Conservation (phyloP, 1,140 invertebrate species). For the Drosophila ambigua region DNA sequence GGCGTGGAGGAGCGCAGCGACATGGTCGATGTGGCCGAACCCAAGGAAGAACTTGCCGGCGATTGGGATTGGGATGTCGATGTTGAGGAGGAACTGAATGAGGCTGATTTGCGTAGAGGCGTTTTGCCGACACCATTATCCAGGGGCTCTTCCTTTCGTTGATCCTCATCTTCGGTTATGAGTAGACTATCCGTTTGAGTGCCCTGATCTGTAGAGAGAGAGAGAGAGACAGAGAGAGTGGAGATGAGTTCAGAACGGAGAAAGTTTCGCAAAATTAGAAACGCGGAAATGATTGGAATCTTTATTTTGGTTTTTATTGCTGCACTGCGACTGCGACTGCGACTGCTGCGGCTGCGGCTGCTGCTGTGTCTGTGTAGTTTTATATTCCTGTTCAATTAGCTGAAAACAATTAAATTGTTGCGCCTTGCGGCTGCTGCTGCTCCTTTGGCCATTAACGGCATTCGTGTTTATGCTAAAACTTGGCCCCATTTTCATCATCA, state of each 20-base stretch:
- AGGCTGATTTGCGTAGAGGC: constrained; percentile 74
- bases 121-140: constrained; percentile 47
- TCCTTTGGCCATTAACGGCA: constrained; percentile 47
- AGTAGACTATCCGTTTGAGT: constrained; percentile 76
- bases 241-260: not conserved
- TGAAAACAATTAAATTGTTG: constrained; percentile 56
- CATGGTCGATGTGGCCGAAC: constrained; percentile 75
- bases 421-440: constrained; percentile 15
- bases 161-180: constrained; percentile 66
- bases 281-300: constrained; percentile 49
- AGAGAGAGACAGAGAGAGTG: constrained; percentile 2
- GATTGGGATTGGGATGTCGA: constrained; percentile 26
- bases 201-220: constrained; percentile 67
- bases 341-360: not conserved
- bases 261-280: constrained; percentile 28
- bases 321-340: constrained; percentile 13
- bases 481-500: constrained; percentile 58
- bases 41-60: constrained; percentile 66
- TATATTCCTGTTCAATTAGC: constrained; percentile 48
- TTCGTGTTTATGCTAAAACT: constrained; percentile 69
- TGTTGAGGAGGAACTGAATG: constrained; percentile 71
- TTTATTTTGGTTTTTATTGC: constrained; percentile 4
- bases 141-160: constrained; percentile 10
- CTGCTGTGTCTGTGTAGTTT: constrained; percentile 37
- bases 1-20: constrained; percentile 73